Evolutionary conservation across 2,113 vertebrate species (phyloP).

Genomic region (Poecile atricapillus): DNA sequence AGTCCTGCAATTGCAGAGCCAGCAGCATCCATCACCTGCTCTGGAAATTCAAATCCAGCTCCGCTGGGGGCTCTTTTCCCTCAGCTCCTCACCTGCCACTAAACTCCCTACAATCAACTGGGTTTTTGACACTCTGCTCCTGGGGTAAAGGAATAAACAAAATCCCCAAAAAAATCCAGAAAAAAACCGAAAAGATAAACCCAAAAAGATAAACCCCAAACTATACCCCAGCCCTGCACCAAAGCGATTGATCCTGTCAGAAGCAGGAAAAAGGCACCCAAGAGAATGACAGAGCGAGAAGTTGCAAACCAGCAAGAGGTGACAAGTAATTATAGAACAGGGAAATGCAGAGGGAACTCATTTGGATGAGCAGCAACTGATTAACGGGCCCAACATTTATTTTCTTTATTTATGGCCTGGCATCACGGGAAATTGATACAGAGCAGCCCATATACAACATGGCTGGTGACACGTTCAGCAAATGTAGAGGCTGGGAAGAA

Average conservation of each 20-base stretch:
- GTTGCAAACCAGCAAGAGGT: conserved; percentile 43
- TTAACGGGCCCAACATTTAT: conserved; percentile 48
- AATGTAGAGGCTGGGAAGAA: conserved; percentile 49
- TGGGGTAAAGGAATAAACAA: neutral
- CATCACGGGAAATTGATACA: conserved; percentile 23
- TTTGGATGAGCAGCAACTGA: conserved; percentile 54
- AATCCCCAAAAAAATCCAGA: neutral
- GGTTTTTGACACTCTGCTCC: neutral
- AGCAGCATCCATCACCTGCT: neutral
- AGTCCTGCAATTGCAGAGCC: neutral
- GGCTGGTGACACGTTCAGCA: conserved; percentile 6
- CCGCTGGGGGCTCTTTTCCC: neutral
- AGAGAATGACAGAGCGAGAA: conserved; percentile 8
- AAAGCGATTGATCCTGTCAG: conserved; percentile 8
- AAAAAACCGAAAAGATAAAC: neutral
- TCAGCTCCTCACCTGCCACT: neutral
- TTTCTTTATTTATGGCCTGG: conserved; percentile 62
- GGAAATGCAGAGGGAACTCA: conserved; percentile 35
- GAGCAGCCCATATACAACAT: conserved; percentile 14
- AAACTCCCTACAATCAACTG: neutral
- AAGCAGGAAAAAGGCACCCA: neutral
- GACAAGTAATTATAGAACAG: conserved; percentile 66
- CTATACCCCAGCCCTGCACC: neutral
- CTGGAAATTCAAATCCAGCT: neutral
- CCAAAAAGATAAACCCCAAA: too few species aligned